Percentiles rank a stretch among this genome's conserved stretches.
phyloP scores from a whole-genome alignment of 2,888 invertebrate genomes.

The Gonocerus acuteangulatus region DNA sequence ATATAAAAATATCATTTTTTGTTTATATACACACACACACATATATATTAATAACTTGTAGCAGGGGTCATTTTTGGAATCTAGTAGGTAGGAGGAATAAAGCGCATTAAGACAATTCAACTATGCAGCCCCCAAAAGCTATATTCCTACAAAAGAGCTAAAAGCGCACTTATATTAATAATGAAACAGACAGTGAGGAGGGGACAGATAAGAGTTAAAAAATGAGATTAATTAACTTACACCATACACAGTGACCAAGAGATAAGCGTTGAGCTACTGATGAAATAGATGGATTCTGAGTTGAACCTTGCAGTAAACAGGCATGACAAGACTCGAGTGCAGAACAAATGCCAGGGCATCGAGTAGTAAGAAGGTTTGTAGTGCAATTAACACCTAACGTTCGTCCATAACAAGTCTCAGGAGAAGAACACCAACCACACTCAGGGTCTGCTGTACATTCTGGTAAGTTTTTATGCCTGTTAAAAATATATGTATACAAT shows the following conservation, averaged over 20 bases:
- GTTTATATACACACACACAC: too few relatives aligned
- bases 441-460: constrained; percentile 85
- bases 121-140: too few relatives aligned
- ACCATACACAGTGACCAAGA: constrained; percentile 80
- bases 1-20: too few relatives aligned
- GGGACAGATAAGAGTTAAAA: background rate
- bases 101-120: too few relatives aligned
- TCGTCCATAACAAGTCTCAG: constrained; percentile 71
- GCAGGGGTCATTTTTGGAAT: too few relatives aligned
- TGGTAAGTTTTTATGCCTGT: constrained; percentile 61
- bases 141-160: too few relatives aligned
- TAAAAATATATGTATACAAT: too few relatives aligned
- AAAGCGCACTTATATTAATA: too few relatives aligned
- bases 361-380: constrained; percentile 78
- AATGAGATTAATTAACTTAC: constrained; percentile 42
- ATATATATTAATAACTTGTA: too few relatives aligned
- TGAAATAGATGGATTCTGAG: constrained; percentile 38
- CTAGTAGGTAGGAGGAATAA: too few relatives aligned
- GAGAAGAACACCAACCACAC: constrained; percentile 88
- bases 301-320: constrained; percentile 72
- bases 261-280: constrained; percentile 70
- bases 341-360: constrained; percentile 83
- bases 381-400: constrained; percentile 83
- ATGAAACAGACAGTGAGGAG: too few relatives aligned
- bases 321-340: constrained; percentile 83